Base-by-base conservation (phyloP, 2,113 vertebrate genomes). In the Aythya baeri region DNA sequence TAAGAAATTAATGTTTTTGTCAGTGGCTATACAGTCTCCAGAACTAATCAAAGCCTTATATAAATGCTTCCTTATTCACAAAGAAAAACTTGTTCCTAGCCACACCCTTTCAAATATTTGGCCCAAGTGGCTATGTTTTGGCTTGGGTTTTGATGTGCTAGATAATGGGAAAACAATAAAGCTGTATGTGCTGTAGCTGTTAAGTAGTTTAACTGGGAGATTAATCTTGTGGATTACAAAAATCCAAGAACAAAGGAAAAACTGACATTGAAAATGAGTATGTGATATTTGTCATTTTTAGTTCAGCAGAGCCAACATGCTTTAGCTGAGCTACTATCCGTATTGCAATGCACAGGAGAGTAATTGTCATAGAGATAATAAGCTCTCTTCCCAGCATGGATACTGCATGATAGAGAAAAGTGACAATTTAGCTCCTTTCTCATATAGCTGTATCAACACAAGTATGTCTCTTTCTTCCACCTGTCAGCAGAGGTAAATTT, bases 231-330 rank as follows among this genome's bases (percentile, higher is more conserved):
- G 2, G 59, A 88, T 86, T 82, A 74, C 52, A 91, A 86, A 94
- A 88, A 74, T 7, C 73, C 55, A 95, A 83, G 92, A 97, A 94
- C 94, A 96, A 95, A 97, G 92, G 79, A 88, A 61, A 86, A 93
- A 58, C 25, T 88, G 83, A 90, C 76, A 67, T 52, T 77, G 68
- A 91, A 55, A 86, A 71, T n/a, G 79, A 83, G 57, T 94, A 90
- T 74, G 50, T 66, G 90, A 94, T 86, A 93, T 95, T 83, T 81
- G 46, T 95, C 55, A 77, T 83, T 96, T 95, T 96, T 96, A 94
- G 79, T 88, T 95, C 83, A 92, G 76, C 72, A 91, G 50, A 67
- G 76, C 68, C 79, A 94, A 59, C 76, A 63, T 55, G 72, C 61
- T 90, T 92, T 93, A 94, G 76, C 68, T 81, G 91, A 95, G 83